phyloP scores from a whole-genome alignment of 2,888 invertebrate genomes.

The Orchesellides sinensis region DNA sequence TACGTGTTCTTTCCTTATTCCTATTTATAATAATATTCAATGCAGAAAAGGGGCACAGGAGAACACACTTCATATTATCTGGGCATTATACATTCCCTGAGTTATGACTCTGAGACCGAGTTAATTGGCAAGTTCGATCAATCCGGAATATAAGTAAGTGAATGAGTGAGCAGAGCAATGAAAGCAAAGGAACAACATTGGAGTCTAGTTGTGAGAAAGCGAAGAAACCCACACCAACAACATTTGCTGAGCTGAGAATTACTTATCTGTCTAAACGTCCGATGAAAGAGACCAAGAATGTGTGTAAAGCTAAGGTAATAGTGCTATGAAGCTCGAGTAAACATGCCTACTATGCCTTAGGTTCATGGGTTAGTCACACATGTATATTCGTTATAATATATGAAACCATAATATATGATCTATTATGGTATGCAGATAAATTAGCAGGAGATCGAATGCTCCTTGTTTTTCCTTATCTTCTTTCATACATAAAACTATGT shows the following conservation, averaged over 20 bases:
- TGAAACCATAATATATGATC: slow-evolving; percentile 13
- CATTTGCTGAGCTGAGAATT: slow-evolving; percentile 31
- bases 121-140: slow-evolving; percentile 63
- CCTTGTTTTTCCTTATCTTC: slow-evolving; percentile 57
- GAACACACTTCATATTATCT: slow-evolving; percentile 48
- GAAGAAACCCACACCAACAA: slow-evolving; percentile 7
- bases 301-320: neutral
- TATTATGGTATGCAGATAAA: slow-evolving; percentile 51
- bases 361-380: too few relatives aligned
- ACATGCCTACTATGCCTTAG: neutral
- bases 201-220: neutral
- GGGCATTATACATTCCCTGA: slow-evolving; percentile 45
- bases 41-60: slow-evolving; percentile 28
- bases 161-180: neutral
- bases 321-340: neutral
- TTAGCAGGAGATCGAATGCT: slow-evolving; percentile 47
- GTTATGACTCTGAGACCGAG: slow-evolving; percentile 49
- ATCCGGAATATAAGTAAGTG: slow-evolving; percentile 29
- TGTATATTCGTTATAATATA: too few relatives aligned
- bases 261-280: neutral
- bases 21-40: slow-evolving; percentile 57
- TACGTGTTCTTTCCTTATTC: neutral
- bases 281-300: neutral
- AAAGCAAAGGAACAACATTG: neutral
- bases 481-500: slow-evolving; percentile 42